Conservation (phyloP, 2,888 invertebrate genomes). For the Nasonia oneida region DNA sequence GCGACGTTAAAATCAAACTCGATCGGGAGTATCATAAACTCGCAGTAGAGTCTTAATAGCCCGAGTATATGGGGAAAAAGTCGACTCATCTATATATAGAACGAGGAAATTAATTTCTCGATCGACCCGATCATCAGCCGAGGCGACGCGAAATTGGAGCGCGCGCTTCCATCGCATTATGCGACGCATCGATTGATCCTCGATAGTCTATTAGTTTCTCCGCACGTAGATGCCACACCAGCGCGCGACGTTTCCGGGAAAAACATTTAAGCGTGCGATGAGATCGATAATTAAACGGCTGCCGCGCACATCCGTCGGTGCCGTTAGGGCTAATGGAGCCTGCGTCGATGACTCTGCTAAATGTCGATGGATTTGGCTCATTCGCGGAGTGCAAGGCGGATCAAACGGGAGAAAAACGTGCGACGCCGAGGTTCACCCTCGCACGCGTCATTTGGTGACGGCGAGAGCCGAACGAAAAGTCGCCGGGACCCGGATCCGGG, state of each 20-base stretch:
- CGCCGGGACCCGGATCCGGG: conserved; percentile 35
- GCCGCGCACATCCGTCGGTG: conserved; percentile 1
- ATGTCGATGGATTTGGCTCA: not conserved
- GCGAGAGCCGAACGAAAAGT: conserved; percentile 5
- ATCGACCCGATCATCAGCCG: not conserved
- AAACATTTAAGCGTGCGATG: conserved; percentile 48
- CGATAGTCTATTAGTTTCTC: conserved; percentile 20
- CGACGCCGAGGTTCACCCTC: conserved; percentile 27
- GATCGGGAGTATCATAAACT: not conserved
- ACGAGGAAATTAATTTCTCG: conserved; percentile 19
- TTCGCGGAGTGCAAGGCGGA: no score
- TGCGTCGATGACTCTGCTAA: not conserved
- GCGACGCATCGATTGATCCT: conserved; percentile 36
- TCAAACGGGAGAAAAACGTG: conserved; percentile 32
- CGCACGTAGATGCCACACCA: no score
- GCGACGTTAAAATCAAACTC: not conserved
- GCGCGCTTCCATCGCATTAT: not conserved
- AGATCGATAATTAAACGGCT: conserved; percentile 45
- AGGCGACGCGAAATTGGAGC: conserved; percentile 11
- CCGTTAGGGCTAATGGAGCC: conserved; percentile 4
- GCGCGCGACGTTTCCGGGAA: not conserved
- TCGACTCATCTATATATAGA: not conserved
- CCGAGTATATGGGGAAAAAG: not conserved
- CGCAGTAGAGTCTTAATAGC: not conserved
- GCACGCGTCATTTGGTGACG: conserved; percentile 46